Evolutionary conservation across 2,797 vertebrate species (phyloP).

Genomic region (Paramormyrops hopkinsi): DNA sequence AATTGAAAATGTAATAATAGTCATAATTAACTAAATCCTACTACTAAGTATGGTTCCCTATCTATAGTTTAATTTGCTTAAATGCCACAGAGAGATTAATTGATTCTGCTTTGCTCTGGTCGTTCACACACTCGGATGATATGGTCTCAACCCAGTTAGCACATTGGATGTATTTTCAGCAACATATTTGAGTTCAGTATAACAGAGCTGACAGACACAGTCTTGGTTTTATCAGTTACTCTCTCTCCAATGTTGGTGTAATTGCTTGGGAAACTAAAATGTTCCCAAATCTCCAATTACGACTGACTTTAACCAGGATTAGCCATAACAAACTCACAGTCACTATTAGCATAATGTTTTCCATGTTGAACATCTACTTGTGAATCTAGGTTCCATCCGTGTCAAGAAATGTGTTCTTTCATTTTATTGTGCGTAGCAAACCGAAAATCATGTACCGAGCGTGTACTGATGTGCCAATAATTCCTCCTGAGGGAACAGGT

Average conservation of each 20-base stretch:
- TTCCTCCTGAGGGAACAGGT: neutral
- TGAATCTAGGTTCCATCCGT: neutral
- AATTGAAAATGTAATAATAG: neutral
- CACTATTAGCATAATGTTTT: neutral
- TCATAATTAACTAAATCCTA: neutral
- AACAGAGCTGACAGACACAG: neutral
- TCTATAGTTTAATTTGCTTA: neutral
- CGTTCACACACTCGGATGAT: neutral
- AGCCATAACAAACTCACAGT: neutral
- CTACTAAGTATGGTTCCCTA: neutral
- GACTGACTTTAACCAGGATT: neutral
- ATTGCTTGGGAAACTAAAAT: neutral
- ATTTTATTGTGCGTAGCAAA: neutral
- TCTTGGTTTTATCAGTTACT: neutral
- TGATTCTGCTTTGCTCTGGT: neutral
- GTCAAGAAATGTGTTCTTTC: neutral
- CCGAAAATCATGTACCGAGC: neutral
- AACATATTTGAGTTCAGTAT: neutral
- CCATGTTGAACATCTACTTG: neutral
- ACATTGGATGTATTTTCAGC: neutral
- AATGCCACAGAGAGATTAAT: neutral
- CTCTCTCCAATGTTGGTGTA: neutral
- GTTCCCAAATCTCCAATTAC: neutral
- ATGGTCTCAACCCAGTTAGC: neutral
- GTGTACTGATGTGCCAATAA: neutral